Evolutionary conservation across 2,888 invertebrate species (phyloP).

Genomic region (Melieria omissa): DNA sequence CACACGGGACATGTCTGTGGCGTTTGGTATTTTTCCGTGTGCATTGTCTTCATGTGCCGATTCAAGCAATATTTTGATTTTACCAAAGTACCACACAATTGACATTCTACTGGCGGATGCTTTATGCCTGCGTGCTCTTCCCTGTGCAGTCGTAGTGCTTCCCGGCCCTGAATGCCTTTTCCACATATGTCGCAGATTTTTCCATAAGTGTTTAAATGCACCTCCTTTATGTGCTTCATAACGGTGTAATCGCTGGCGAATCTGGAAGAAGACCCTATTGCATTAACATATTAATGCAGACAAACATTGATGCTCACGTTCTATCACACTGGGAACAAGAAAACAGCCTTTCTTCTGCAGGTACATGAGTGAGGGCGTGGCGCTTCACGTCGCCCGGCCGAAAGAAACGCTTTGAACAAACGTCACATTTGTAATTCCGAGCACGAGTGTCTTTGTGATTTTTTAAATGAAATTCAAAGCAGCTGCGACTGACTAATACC

Average conservation of each 20-base stretch:
- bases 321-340: slow-evolving; percentile 55
- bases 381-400: slow-evolving; percentile 52
- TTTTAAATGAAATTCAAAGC: slow-evolving; percentile 56
- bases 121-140: slow-evolving; percentile 58
- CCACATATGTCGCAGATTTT: slow-evolving; percentile 64
- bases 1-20: slow-evolving; percentile 59
- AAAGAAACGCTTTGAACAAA: slow-evolving; percentile 60
- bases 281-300: not conserved
- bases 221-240: slow-evolving; percentile 56
- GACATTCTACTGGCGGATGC: slow-evolving; percentile 55
- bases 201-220: slow-evolving; percentile 58
- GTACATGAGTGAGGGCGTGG: slow-evolving; percentile 59
- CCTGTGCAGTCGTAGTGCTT: slow-evolving; percentile 58
- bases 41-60: slow-evolving; percentile 61
- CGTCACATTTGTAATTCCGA: slow-evolving; percentile 56
- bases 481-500: slow-evolving; percentile 54
- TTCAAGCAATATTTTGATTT: slow-evolving; percentile 58
- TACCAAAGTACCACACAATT: slow-evolving; percentile 57
- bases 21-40: slow-evolving; percentile 54
- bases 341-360: slow-evolving; percentile 56
- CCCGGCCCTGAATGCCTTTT: slow-evolving; percentile 57
- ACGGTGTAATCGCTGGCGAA: slow-evolving; percentile 57
- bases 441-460: slow-evolving; percentile 52
- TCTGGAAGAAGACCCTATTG: slow-evolving; percentile 39
- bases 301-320: slow-evolving; percentile 22